Percentiles rank a stretch among this genome's conserved stretches.
Evolutionary conservation across 2,888 invertebrate genomes (phyloP).

Genomic region (Synanthedon formicaeformis): DNA sequence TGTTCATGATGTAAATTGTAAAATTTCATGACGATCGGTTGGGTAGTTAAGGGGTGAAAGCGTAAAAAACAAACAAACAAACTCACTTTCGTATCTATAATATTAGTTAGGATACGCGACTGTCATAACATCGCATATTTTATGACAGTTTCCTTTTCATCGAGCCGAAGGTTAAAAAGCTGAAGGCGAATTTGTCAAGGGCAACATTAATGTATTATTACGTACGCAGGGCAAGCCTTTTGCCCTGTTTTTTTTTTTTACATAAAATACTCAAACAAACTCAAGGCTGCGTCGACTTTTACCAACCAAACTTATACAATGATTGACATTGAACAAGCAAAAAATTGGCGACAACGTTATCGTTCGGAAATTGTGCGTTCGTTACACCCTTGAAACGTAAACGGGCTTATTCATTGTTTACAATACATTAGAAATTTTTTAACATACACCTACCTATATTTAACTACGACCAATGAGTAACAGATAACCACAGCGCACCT

Average conservation of each 20-base stretch:
- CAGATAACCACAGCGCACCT: neutral
- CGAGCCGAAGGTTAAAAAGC: too few species aligned
- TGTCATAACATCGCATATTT: too few species aligned
- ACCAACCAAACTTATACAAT: constrained; percentile 26
- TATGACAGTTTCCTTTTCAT: too few species aligned
- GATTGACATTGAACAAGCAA: constrained; percentile 30
- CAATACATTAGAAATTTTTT: neutral
- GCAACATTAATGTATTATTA: too few species aligned
- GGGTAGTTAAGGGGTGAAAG: too few species aligned
- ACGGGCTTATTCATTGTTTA: neutral
- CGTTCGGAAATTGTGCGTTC: constrained; percentile 16
- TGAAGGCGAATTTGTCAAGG: too few species aligned
- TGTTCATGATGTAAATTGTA: too few species aligned
- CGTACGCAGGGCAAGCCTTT: too few species aligned
- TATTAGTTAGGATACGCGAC: too few species aligned
- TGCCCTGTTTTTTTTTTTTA: constrained; percentile 1
- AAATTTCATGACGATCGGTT: too few species aligned
- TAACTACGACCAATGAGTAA: neutral
- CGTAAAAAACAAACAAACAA: too few species aligned
- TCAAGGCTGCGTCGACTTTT: constrained; percentile 19
- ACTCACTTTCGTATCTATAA: too few species aligned
- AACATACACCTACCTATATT: neutral
- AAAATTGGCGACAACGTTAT: constrained; percentile 9
- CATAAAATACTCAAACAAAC: constrained; percentile 1
- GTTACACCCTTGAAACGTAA: constrained; percentile 2